Evolutionary conservation across 2,888 invertebrate genomes (phyloP).

Genomic region (Thymelicus sylvestris): DNA sequence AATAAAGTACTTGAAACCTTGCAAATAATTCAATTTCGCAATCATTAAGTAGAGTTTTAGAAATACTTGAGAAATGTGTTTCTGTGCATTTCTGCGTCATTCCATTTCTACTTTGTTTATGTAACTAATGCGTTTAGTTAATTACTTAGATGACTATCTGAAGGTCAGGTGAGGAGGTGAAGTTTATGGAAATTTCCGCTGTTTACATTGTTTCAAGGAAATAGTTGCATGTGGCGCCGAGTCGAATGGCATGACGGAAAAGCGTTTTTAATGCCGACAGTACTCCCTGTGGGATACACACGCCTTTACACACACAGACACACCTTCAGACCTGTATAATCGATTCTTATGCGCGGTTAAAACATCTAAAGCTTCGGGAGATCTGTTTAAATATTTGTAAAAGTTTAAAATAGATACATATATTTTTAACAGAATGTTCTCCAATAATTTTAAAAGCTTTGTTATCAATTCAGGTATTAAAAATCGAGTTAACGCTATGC

Average conservation of each 20-base stretch:
- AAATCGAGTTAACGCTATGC: no score
- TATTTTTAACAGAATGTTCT: no score
- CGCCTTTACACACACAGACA: neutral
- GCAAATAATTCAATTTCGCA: neutral
- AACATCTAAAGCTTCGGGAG: no score
- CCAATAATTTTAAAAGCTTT: no score
- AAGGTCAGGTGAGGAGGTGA: slow-evolving; percentile 16
- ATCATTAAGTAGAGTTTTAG: neutral
- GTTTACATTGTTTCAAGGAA: slow-evolving; percentile 21
- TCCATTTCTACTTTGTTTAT: slow-evolving; percentile 1
- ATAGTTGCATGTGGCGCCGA: slow-evolving; percentile 4
- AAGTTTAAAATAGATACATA: no score
- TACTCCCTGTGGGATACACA: neutral
- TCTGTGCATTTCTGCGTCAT: neutral
- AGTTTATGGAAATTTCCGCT: slow-evolving; percentile 16
- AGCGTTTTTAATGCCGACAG: neutral
- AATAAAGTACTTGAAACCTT: no score
- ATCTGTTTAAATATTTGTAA: no score
- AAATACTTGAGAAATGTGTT: no score
- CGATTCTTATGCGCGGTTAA: no score
- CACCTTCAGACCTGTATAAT: no score
- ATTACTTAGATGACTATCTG: slow-evolving; percentile 15
- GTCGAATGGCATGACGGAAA: slow-evolving; percentile 10
- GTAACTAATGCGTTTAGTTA: slow-evolving; percentile 14
- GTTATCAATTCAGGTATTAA: no score